Evolutionary conservation across 2,797 vertebrate genomes (phyloP), one percentile per base, ranked within the genome.

Genomic region (Spea hammondii): DNA sequence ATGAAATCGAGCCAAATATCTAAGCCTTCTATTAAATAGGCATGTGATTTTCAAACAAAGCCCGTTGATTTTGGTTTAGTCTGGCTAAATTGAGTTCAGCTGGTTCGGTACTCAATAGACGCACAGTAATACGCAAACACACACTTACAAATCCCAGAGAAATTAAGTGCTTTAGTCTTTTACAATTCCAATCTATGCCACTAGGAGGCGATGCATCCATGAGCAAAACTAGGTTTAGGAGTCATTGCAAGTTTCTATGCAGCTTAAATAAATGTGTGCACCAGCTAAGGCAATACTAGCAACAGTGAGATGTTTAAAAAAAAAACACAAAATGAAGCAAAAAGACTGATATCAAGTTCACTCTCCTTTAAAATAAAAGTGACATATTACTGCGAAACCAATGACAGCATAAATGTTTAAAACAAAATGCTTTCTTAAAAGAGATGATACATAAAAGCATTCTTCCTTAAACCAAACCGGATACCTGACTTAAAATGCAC

Each of bases 241-340:
- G 51, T 53, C 17, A 48, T 11, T n/a, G 49, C 44, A 44, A 57
- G 3, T 46, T 10, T 54, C 10, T 12, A 0, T 47, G 60, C n/a
- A 53, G 67, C 67, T 47, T 59, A 5, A 47, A 4, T 76, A 8
- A 12, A 54, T 53, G 32, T 53, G 57, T 55, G 50, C 49, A 65
- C 13, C 55, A 59, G 12, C 55, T 13, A 47, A 5, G 14, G 9
- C 6, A 10, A 74, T 60, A 46, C 70, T 62, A 66, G n/a, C 57
- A 62, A 78, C 80, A 77, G 80, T 77, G 75, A 78, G 77, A 77
- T 77, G 74, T 77, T 81, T 81, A 81, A 81, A 48, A 72, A n/a
- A 55, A 81, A 48, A 72, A n/a, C 49, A 44, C 12, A 62, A n/a
- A 62, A 62, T 32, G n/a, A 32, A 32, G 32, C 32, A 32, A 32